A percentile compares a stretch with the other conserved stretches of the same genome.
These are phyloP conservation scores for Stenoptilia bipunctidactyla DNA, from an alignment of 2,888 invertebrate genomes.

Conservation along the genomic window DNA sequence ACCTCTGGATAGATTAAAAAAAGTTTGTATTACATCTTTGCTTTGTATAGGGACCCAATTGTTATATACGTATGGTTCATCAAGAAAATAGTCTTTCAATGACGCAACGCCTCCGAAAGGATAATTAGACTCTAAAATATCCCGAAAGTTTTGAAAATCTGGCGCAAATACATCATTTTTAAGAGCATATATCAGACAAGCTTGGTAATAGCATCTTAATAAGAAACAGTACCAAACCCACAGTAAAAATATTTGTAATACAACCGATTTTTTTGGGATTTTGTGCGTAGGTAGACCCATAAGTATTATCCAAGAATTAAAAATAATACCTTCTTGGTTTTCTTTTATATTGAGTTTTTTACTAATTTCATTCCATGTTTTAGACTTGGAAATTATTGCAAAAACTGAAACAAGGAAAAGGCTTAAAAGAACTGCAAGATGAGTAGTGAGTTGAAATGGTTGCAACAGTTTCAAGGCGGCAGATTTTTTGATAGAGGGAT, in stretches of 20 bases:
- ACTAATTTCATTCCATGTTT: too few relatives aligned
- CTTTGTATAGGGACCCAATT: constrained; percentile 26
- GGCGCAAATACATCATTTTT: constrained; percentile 25
- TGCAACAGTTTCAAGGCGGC: not conserved
- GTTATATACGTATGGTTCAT: constrained; percentile 26
- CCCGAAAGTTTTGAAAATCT: constrained; percentile 22
- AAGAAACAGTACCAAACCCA: constrained; percentile 41
- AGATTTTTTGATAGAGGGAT: not conserved
- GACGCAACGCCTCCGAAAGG: constrained; percentile 30
- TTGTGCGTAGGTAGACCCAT: constrained; percentile 30
- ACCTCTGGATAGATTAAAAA: constrained; percentile 22
- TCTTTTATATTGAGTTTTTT: not conserved
- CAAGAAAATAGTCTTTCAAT: constrained; percentile 30
- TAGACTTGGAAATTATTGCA: not conserved
- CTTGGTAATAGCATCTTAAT: constrained; percentile 38
- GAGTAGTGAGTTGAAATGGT: not conserved
- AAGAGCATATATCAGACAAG: constrained; percentile 29
- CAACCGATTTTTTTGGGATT: constrained; percentile 23
- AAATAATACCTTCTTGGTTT: constrained; percentile 25
- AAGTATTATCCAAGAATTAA: constrained; percentile 37
- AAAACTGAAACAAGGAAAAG: not conserved
- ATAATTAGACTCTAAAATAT: constrained; percentile 21
- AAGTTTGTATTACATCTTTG: constrained; percentile 3
- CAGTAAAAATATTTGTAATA: constrained; percentile 24
- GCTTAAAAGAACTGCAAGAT: not conserved